These are phyloP conservation scores for Dromas ardeola DNA, from an alignment of 2,113 vertebrate species.

Conservation along the genomic window DNA sequence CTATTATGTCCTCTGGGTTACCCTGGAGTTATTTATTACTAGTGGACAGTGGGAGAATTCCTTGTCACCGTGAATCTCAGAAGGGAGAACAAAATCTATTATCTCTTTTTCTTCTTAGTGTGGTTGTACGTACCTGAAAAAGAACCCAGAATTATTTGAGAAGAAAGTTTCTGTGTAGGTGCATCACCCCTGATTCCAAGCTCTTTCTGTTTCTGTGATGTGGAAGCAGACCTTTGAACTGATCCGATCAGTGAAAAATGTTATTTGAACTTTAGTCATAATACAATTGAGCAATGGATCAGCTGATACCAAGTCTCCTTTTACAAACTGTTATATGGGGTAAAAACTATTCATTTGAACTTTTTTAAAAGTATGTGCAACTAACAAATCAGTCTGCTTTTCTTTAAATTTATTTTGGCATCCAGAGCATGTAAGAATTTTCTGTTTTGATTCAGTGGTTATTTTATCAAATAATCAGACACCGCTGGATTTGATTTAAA, in stretches of 20 bases:
- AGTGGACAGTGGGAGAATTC: neutral
- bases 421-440: neutral
- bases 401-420: constrained; percentile 6
- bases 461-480: constrained; percentile 53
- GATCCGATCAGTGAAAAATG: neutral
- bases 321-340: neutral
- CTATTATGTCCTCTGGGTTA: neutral
- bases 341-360: constrained; percentile 1
- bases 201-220: neutral
- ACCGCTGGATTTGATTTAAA: constrained; percentile 37
- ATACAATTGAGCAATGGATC: neutral
- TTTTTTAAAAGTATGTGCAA: neutral
- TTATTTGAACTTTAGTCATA: neutral
- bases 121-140: neutral
- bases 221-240: neutral
- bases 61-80: neutral
- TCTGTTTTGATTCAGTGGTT: neutral
- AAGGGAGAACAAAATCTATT: neutral
- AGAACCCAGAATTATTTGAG: neutral
- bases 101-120: neutral
- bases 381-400: constrained; percentile 8
- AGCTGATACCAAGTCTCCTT: neutral
- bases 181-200: neutral
- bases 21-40: neutral
- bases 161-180: neutral